Evolutionary conservation across 2,888 invertebrate species (phyloP), one percentile per base, ranked within the genome.

Genomic region (Netelia melanura): DNA sequence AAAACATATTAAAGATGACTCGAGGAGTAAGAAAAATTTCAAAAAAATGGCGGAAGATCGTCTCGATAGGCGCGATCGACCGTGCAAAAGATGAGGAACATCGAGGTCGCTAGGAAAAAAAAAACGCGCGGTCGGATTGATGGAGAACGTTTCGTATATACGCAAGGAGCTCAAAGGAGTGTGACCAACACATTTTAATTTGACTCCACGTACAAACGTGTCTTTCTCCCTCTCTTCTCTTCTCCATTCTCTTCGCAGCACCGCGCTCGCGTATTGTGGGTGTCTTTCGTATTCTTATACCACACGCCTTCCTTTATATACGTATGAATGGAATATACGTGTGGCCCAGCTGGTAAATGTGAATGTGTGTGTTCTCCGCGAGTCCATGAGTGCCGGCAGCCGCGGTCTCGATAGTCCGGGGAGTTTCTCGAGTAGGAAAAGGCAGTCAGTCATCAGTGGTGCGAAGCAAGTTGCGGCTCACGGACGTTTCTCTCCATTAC

Each of bases 391-490:
- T 71, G 64, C 71, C 64, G 75, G 71, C 71, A 52, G 54, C 70
- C 52, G 21, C 58, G 71, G 56, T 43, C 71, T 72, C 83, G 62
- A 74, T 52, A 65, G 72, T 64, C 82, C 83, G 72, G 78, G 67
- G 78, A 78, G 78, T 83, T 83, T 74, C 79, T 74, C 74, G 72
- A 70, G 83, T 83, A 56, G 83, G 83, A 83, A 83, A 83, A 83
- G 83, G 83, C 83, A 79, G 83, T 83, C 78, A 79, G 83, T 79
- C 78, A 83, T 83, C 83, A 79, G 83, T 83, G 83, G 74, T 74
- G 83, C 78, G 83, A 83, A 83, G 83, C 78, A 67, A 83, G 68
- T 74, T 61, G 68, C 54, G 58, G 65, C 48, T 74, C 30, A 30
- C 83, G 83, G 83, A 14, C 62, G 65, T 58, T 30, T 58, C 72